A percentile compares a stretch with the other conserved stretches of the same genome.
Conservation (phyloP, 1,140 invertebrate genomes). For the Drosophila dunni region DNA sequence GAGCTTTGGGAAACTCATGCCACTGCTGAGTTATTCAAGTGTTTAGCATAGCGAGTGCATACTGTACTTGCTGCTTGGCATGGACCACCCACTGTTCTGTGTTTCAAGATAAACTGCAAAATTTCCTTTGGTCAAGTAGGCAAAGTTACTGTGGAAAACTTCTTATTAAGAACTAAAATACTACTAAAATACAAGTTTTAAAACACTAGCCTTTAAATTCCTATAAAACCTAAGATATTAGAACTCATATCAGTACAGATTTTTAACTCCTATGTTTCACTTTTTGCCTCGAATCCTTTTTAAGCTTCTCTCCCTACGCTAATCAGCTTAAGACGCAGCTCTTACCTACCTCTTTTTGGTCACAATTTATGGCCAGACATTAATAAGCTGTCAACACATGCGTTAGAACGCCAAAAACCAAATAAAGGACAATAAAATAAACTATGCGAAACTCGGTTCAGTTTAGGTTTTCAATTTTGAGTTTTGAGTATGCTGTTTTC, state of each 20-base stretch:
- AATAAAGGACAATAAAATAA: neutral
- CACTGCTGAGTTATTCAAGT: conserved; percentile 43
- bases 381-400: conserved; percentile 84
- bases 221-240: too few relatives aligned
- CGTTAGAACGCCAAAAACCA: conserved; percentile 64
- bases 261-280: too few relatives aligned
- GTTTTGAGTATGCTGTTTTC: conserved; percentile 53
- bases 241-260: too few relatives aligned
- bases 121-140: too few relatives aligned
- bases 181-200: too few relatives aligned
- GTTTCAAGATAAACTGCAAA: neutral
- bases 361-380: conserved; percentile 75
- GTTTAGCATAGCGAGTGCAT: conserved; percentile 29
- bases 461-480: neutral
- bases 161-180: too few relatives aligned
- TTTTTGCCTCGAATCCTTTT: too few relatives aligned
- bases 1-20: conserved; percentile 29
- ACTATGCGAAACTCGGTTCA: conserved; percentile 27
- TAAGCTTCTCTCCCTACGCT: conserved; percentile 15
- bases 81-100: conserved; percentile 1
- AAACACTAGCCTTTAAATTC: too few relatives aligned
- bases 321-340: conserved; percentile 6
- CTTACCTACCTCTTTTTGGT: conserved; percentile 31
- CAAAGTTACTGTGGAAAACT: too few relatives aligned
- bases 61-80: conserved; percentile 9